These are phyloP conservation scores for Catamblyrhynchus diadema DNA, from an alignment of 2,797 vertebrate species.

Conservation along the genomic window DNA sequence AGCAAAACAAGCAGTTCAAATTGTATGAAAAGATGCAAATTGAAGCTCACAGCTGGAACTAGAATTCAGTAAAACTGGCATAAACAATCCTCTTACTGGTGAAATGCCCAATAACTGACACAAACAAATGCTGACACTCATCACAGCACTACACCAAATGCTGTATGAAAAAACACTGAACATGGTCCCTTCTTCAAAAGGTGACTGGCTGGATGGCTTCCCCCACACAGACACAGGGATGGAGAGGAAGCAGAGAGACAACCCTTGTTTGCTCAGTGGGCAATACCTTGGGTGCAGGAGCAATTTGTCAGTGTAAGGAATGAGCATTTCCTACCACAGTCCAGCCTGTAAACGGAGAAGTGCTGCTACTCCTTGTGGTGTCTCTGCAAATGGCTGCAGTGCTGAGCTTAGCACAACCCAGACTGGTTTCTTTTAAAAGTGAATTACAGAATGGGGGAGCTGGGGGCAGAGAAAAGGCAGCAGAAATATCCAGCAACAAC, in stretches of 20 bases:
- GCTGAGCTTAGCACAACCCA: conserved; percentile 9
- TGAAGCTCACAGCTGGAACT: background rate
- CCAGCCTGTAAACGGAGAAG: background rate
- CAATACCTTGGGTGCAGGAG: background rate
- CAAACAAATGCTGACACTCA: background rate
- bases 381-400: conserved; percentile 1
- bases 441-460: background rate
- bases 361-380: background rate
- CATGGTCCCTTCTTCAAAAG: background rate
- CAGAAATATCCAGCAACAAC: background rate
- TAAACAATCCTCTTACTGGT: background rate
- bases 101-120: background rate
- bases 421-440: background rate
- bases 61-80: background rate
- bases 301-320: background rate
- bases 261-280: background rate
- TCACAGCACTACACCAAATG: background rate
- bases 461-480: background rate
- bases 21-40: background rate
- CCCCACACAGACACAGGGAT: rapidly evolving
- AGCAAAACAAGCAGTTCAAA: background rate
- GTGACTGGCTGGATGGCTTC: background rate
- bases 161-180: background rate
- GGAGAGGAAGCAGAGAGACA: background rate
- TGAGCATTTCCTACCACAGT: background rate